Conservation (phyloP, 2,113 vertebrate genomes). For the Amphiprion ocellaris region DNA sequence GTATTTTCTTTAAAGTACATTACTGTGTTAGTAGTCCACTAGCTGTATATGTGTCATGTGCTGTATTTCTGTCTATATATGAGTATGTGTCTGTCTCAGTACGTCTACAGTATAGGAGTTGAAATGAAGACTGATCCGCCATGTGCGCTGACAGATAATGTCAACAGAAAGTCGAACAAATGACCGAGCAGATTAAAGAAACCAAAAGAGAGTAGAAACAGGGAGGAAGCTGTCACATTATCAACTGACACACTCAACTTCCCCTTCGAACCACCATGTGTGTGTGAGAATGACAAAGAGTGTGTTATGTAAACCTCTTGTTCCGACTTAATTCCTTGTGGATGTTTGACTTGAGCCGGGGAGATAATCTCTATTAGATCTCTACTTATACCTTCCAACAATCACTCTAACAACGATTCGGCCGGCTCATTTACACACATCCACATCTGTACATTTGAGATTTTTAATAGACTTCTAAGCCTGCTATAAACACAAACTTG, state of each 20-base stretch:
- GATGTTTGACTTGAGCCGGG: slow-evolving; percentile 62
- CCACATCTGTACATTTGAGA: not conserved
- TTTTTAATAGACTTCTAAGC: not conserved
- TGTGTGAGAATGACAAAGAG: slow-evolving; percentile 17
- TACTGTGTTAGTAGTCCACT: not conserved
- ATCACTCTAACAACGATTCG: slow-evolving; percentile 37
- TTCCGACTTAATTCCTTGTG: slow-evolving; percentile 61
- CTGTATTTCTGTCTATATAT: not conserved
- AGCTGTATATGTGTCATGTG: not conserved
- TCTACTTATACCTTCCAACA: slow-evolving; percentile 61
- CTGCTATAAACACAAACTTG: not conserved
- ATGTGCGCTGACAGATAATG: slow-evolving; percentile 68
- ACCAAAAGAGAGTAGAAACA: slow-evolving; percentile 15
- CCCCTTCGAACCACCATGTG: slow-evolving; percentile 23
- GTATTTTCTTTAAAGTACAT: not conserved
- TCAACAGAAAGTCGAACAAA: slow-evolving; percentile 45
- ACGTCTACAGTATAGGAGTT: not conserved
- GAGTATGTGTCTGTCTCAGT: not conserved
- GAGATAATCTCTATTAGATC: slow-evolving; percentile 65
- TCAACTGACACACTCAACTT: slow-evolving; percentile 64
- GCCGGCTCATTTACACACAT: slow-evolving; percentile 16
- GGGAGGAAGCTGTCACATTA: slow-evolving; percentile 68
- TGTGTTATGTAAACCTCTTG: slow-evolving; percentile 32
- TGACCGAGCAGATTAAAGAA: slow-evolving; percentile 19
- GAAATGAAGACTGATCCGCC: slow-evolving; percentile 4